Base-by-base conservation (phyloP, 2,888 invertebrate genomes). In the Thalpophila matura region DNA sequence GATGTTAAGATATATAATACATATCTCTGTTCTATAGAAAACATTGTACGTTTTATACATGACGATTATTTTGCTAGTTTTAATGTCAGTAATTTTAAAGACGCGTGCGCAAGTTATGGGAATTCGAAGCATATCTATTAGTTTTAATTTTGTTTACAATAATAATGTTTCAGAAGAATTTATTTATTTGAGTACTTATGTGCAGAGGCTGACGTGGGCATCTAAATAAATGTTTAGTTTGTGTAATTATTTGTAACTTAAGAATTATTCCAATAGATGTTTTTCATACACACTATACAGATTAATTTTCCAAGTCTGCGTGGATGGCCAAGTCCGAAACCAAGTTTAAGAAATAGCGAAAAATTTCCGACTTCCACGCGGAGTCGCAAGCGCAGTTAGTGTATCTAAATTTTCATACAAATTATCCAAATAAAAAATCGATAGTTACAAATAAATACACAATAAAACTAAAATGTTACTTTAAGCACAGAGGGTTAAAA, bases 21-120 rank as follows among this genome's bases (percentile, higher is more conserved):
- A 45, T 96, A 96, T 84, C 89, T 98, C 1, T 99, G 98, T 90
- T 97, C 98, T 3, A 97, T 99, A 74, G 98, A 98, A 88, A 97
- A 97, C 84, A 98, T 99, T 66, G 97, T 98, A 9, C 95, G 98
- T 68, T 98, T 98, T 89, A 96, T 98, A 68, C 98, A 98, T 79
- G 98, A 98, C 77, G 98, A 98, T 90, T 98, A 98, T 87, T 98
- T 99, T 84, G 93, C 96, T 12, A 95, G 96, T 53, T 96, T 98
- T 80, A 98, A 98, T 87, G 97, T 97, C n/a, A 98, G 97, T 12
- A 98, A 98, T 90, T 98, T 97, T 85, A 98, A 98, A 89, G 98
- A 98, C 83, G 98, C 98, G 0, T 98, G 98, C 71, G 92, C 95
- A 0, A 88, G 92, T 22, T 94, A 93, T 55, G 90, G 89, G 0